Percentiles rank a stretch among this genome's conserved stretches.
These are phyloP conservation scores for Carassius carassius DNA, from an alignment of 2,113 vertebrate species.

Conservation along the genomic window DNA sequence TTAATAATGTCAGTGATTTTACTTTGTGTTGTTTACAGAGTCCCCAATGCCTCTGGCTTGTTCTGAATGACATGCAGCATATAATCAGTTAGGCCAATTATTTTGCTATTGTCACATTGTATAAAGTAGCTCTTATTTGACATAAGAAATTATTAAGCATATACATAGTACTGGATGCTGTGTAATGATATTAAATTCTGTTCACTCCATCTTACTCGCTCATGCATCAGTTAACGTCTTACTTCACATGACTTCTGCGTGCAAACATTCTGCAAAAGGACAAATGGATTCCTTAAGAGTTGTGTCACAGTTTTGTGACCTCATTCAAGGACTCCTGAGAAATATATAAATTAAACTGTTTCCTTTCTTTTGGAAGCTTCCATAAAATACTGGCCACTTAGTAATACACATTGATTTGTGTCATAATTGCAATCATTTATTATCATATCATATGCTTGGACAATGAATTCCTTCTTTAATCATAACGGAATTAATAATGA, in stretches of 20 bases:
- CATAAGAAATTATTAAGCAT: neutral
- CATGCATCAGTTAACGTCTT: too few relatives aligned
- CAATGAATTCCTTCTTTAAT: neutral
- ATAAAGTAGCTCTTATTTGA: neutral
- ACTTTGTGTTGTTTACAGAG: neutral
- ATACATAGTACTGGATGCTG: neutral
- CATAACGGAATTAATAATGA: too few relatives aligned
- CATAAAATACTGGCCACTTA: neutral
- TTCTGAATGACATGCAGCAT: neutral
- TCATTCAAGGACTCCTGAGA: slow-evolving; percentile 11
- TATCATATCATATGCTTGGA: neutral
- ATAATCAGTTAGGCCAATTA: neutral
- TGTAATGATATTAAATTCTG: neutral
- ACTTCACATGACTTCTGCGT: neutral
- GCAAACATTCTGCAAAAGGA: neutral
- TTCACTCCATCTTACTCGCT: neutral
- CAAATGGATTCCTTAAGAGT: neutral
- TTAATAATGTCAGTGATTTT: neutral
- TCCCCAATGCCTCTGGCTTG: neutral
- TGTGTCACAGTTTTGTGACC: neutral
- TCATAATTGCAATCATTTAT: neutral
- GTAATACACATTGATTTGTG: slow-evolving; percentile 18
- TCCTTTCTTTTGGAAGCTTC: neutral
- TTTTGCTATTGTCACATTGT: neutral
- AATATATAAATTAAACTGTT: neutral